Base-by-base conservation (phyloP, 2,888 invertebrate species). In the Acholoe squamosa region DNA sequence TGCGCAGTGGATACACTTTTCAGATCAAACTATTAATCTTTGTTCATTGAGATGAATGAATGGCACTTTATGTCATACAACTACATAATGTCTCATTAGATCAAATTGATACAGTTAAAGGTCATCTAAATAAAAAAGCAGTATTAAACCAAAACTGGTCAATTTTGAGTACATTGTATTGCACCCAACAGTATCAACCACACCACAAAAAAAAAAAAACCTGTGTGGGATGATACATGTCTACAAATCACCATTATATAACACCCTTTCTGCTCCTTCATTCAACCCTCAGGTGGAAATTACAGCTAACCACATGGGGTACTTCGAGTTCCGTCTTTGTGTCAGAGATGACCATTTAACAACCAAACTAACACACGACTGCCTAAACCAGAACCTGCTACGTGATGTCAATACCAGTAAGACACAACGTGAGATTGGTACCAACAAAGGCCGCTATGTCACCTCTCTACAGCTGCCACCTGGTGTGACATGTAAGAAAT, bases 301-400 rank as follows among this genome's bases (percentile, higher is more conserved):
- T n/a, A 98, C 98, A 0, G 98, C 98, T 52, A 98, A 97, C 94
- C 98, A 98, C 95, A 97, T 97, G 94, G 98, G 98, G 0, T 98
- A 97, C 96, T 98, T 98, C 94, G 98, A 98, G 95, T 98, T 98
- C 95, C 96, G 98, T 91, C 94, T 98, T 3, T 98, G 98, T 94
- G 97, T 98, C 0, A 97, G 98, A 94, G 98, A 98, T 43, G 43
- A 43, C 43, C 43, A 43, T 95, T 97, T 98, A 0, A 97, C 97
- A 52, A 97, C 97, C 92, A 97, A 97, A 96, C 94, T 93, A 5
- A 98, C 98, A 1, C 98, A 98, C 94, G 97, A 97, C 0, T 98
- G 98, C 93, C 96, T 98, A 91, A 97, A 98, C 95, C 97, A 97
- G 93, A 96, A 71, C 71, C 10, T 71, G 5, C 31, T 71, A 1